Evolutionary conservation across 2,888 invertebrate species (phyloP), one percentile per base, ranked within the genome.

Genomic region (Sarcophaga variegata): DNA sequence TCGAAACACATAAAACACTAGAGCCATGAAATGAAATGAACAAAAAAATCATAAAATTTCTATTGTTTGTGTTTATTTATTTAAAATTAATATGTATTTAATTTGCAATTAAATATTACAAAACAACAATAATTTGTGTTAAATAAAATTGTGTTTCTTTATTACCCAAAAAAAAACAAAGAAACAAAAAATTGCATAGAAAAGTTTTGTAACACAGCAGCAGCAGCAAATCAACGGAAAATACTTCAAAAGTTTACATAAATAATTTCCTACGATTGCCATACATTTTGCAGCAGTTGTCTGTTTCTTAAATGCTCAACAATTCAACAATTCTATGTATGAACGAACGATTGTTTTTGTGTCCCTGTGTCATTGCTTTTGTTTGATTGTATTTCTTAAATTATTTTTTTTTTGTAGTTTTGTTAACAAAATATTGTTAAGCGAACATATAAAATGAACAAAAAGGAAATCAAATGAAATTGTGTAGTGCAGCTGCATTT

Each of bases 401-500:
- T 37, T 6, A 37, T 17, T 27, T 67, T 67, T 67, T 67, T 17
- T 67, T n/a, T 54, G 17, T 2, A 54, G 3, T 54, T 49, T 54
- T 54, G 54, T 54, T 54, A 54, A 54, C 54, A 54, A 54, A 54
- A 54, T 17, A 54, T 54, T 54, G 54, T 54, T 54, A 54, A 54
- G 17, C 17, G 54, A 54, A 54, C 17, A 54, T 54, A 54, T 14
- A 54, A 54, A 14, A 17, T 14, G 17, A 54, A 54, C 12, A 14
- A 10, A 59, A 20, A 69, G 60, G 71, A 72, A 62, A 78, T 59
- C 14, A 71, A 20, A 22, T 27, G 64, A 81, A 78, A 83, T 81
- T 71, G 72, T 77, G 59, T 69, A 54, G 54, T 86, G 87, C 87
- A 87, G 87, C 87, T 87, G 87, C 87, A 72, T 66, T 75, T 67